Evolutionary conservation across 2,888 invertebrate species (phyloP).

Genomic region (Dendrolimus pini): DNA sequence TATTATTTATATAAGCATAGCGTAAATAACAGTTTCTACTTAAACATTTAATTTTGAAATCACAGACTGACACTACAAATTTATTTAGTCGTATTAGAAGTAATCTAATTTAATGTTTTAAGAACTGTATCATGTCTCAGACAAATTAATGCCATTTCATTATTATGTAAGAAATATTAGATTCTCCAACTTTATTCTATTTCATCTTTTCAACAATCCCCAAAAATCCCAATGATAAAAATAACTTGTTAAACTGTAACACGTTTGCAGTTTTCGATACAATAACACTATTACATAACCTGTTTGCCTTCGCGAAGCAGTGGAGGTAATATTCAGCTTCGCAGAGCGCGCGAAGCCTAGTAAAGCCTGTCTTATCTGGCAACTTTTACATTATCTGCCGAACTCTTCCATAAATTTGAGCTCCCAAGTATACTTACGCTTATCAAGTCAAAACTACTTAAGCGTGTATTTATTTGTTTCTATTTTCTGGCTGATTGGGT

Average conservation of each 20-base stretch:
- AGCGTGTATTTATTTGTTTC: slow-evolving; percentile 70
- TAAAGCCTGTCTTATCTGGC: slow-evolving; percentile 61
- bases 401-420: slow-evolving; percentile 64
- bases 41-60: too few relatives aligned
- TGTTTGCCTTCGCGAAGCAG: slow-evolving; percentile 17
- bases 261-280: slow-evolving; percentile 1
- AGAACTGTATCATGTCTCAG: too few relatives aligned
- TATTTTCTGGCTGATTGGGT: slow-evolving; percentile 69
- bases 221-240: too few relatives aligned
- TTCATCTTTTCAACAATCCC: too few relatives aligned
- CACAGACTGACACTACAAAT: too few relatives aligned
- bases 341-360: slow-evolving; percentile 38
- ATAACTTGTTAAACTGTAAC: slow-evolving; percentile 5
- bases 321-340: slow-evolving; percentile 45
- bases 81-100: too few relatives aligned
- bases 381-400: slow-evolving; percentile 67
- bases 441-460: slow-evolving; percentile 71
- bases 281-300: neutral
- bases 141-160: too few relatives aligned
- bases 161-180: too few relatives aligned
- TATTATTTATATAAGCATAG: too few relatives aligned
- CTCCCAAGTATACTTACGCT: slow-evolving; percentile 56
- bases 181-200: too few relatives aligned
- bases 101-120: too few relatives aligned
- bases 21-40: too few relatives aligned